A percentile compares a stretch with the other conserved stretches of the same genome.
phyloP scores from a whole-genome alignment of 92 coral and sea anemone genomes.

The Pocillopora grandis region DNA sequence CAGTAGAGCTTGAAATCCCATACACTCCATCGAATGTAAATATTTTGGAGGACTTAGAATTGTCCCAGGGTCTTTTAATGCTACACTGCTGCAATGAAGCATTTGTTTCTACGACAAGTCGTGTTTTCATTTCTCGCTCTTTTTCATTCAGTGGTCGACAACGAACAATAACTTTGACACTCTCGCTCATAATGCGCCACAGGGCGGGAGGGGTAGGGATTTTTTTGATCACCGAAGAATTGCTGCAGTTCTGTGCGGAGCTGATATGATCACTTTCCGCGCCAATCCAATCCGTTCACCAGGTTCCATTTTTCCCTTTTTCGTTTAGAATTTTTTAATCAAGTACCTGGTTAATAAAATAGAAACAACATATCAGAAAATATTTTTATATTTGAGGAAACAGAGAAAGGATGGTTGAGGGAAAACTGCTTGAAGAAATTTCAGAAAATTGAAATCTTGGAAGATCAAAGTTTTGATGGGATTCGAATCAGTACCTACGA shows the following conservation, averaged over 20 bases:
- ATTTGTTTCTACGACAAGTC: slow-evolving; percentile 67
- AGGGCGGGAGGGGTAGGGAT: neutral
- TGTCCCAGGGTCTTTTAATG: slow-evolving; percentile 45
- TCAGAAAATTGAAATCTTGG: too few relatives aligned
- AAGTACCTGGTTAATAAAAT: neutral
- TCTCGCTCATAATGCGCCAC: slow-evolving; percentile 56
- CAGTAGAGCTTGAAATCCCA: slow-evolving; percentile 70
- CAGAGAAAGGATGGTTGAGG: too few relatives aligned
- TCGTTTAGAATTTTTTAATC: neutral
- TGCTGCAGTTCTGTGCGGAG: neutral
- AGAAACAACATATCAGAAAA: neutral
- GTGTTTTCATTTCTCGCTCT: slow-evolving; percentile 68
- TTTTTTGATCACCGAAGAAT: neutral
- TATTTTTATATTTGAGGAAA: too few relatives aligned
- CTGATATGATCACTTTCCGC: too few relatives aligned
- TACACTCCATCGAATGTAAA: slow-evolving; percentile 87
- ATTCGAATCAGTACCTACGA: too few relatives aligned
- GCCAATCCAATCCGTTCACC: neutral
- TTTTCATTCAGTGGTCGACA: slow-evolving; percentile 79
- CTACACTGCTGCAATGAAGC: slow-evolving; percentile 67
- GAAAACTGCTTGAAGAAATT: too few relatives aligned
- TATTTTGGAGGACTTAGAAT: slow-evolving; percentile 48
- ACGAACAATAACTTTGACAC: slow-evolving; percentile 83
- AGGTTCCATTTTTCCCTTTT: neutral
- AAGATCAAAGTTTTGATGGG: too few relatives aligned